Percentiles rank a stretch among this genome's conserved stretches.
These are phyloP conservation scores for Solea senegalensis DNA, from an alignment of 2,113 vertebrate genomes.

Conservation along the genomic window DNA sequence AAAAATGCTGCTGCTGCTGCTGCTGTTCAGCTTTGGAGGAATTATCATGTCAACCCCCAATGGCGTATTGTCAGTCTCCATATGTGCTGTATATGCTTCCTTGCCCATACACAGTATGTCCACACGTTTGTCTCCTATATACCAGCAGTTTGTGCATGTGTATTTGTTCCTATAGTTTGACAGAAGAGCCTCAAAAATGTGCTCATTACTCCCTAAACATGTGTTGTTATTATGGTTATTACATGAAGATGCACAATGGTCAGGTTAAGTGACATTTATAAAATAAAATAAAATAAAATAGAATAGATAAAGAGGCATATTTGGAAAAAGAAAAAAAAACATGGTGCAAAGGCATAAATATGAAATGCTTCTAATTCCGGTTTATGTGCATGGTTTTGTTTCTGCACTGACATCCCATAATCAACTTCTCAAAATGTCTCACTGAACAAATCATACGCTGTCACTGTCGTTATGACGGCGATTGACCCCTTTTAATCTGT, in stretches of 20 bases:
- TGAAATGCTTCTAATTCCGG: neutral
- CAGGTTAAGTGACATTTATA: neutral
- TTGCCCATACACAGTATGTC: neutral
- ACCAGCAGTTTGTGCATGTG: neutral
- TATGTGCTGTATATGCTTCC: neutral
- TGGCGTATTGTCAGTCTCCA: slow-evolving; percentile 13
- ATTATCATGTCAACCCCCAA: slow-evolving; percentile 25
- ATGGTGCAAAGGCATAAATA: neutral
- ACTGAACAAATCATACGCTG: slow-evolving; percentile 14
- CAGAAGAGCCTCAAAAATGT: no score
- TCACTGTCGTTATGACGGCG: neutral
- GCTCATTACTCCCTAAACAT: neutral
- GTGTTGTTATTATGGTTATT: neutral
- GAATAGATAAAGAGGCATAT: no score
- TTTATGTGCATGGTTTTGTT: slow-evolving; percentile 1
- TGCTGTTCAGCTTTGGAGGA: slow-evolving; percentile 50
- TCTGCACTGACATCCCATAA: neutral
- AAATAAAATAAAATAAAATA: no score
- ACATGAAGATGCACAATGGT: neutral
- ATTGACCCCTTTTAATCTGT: slow-evolving; percentile 1
- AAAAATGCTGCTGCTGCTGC: slow-evolving; percentile 35
- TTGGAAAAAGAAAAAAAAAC: neutral
- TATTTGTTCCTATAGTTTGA: neutral
- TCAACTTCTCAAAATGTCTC: slow-evolving; percentile 3
- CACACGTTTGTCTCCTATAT: neutral